Evolutionary conservation across 2,888 invertebrate genomes (phyloP).

Genomic region (Pelosia muscerda): DNA sequence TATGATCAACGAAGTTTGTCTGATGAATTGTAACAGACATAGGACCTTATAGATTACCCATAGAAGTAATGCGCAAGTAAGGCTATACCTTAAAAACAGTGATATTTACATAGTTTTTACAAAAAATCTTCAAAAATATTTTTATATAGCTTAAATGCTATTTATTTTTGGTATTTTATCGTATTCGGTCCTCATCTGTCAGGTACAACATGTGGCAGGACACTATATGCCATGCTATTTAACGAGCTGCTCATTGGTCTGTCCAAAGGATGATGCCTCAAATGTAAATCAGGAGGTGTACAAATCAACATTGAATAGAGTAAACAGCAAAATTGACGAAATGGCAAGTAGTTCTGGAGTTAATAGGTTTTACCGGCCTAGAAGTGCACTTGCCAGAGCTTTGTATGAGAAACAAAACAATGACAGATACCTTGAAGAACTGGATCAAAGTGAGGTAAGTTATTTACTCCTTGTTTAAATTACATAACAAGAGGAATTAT

Average conservation of each 20-base stretch:
- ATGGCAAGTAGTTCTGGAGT: conserved; percentile 72
- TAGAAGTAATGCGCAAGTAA: conserved; percentile 39
- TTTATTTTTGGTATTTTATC: conserved; percentile 46
- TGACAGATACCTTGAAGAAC: conserved; percentile 89
- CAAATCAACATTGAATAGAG: conserved; percentile 43
- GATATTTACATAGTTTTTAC: conserved; percentile 30
- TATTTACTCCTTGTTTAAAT: not conserved
- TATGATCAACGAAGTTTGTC: conserved; percentile 29
- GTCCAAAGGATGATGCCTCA: conserved; percentile 57
- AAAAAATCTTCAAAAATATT: conserved; percentile 39
- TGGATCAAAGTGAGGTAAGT: conserved; percentile 90
- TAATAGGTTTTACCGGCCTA: conserved; percentile 87
- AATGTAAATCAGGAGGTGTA: conserved; percentile 47
- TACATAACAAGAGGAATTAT: not conserved
- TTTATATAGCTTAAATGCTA: conserved; percentile 58
- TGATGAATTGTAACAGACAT: conserved; percentile 12
- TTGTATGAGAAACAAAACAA: conserved; percentile 91
- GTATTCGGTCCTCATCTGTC: conserved; percentile 48
- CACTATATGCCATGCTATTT: conserved; percentile 64
- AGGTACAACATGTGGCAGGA: conserved; percentile 48
- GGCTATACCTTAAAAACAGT: conserved; percentile 44
- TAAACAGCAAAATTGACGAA: conserved; percentile 48
- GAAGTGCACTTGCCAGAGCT: conserved; percentile 90
- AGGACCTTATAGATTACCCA: conserved; percentile 11
- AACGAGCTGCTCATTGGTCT: conserved; percentile 65